Base-by-base conservation (phyloP, 2,797 vertebrate genomes). In the Pseudochaenichthys georgianus region DNA sequence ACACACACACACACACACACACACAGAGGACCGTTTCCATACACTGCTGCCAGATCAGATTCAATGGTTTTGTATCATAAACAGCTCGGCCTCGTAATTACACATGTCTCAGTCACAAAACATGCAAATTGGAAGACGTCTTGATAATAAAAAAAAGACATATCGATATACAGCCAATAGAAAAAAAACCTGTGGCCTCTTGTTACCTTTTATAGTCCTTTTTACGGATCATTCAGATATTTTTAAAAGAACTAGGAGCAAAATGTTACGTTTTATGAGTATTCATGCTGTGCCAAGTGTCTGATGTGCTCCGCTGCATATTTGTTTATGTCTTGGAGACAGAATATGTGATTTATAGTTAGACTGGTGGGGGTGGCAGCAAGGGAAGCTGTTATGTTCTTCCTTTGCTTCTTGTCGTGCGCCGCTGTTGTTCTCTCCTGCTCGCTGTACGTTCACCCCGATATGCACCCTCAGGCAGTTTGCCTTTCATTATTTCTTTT, bases 401-500 rank as follows among this genome's bases (percentile, higher is more conserved):
- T 92, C 91, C 87, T 87, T 82, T 89, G 89, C 92, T 90, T 87
- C 88, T 90, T 93, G 92, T 93, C 90, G 91, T 92, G 87, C 82
- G 75, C 93, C 63, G 87, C 87, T 87, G 84, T 93, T 82, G 86
- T 89, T 93, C 93, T 89, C 87, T 86, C 75, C 88, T 82, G 84
- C 92, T 92, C 82, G 83, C 93, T 90, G 89, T 93, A 93, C 85
- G 91, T 91, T 94, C 94, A 93, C 94, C 94, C 94, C 75, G 89
- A 94, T 94, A 90, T 92, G 90, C 92, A 93, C 94, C 95, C 95
- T 89, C 85, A 88, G 94, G 94, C 94, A 83, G 84, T 91, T 76
- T 87, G 93, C 89, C 93, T 95, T 95, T 95, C 94, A 95, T 95
- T 95, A 94, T 95, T 95, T 95, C 94, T 94, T 94, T 94, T 94